phyloP scores from a whole-genome alignment of 1,140 invertebrate genomes.

The Octopus bimaculoides region DNA sequence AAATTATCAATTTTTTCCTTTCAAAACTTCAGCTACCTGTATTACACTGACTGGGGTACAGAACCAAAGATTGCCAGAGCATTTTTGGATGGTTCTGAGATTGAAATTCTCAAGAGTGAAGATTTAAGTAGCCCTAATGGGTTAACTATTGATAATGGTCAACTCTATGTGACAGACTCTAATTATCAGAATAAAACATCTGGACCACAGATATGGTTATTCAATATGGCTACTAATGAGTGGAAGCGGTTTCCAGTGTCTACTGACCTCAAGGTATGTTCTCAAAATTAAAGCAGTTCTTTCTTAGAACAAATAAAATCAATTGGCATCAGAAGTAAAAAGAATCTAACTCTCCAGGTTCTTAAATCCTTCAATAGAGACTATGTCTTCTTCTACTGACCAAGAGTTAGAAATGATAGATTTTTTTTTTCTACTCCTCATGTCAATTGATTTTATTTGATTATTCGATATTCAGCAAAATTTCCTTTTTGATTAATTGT shows the following conservation, averaged over 20 bases:
- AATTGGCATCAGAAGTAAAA: too few relatives aligned
- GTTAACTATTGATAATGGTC: constrained; percentile 27
- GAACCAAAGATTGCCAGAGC: constrained; percentile 31
- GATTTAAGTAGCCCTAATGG: constrained; percentile 38
- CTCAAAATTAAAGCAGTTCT: too few relatives aligned
- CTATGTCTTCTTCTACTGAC: too few relatives aligned
- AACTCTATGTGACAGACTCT: constrained; percentile 37
- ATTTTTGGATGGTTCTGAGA: constrained; percentile 33
- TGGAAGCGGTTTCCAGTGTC: constrained; percentile 27
- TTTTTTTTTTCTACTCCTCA: too few relatives aligned
- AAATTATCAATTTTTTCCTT: not conserved
- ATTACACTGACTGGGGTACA: constrained; percentile 40
- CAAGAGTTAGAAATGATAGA: too few relatives aligned
- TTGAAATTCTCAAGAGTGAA: constrained; percentile 23
- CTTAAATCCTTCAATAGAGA: too few relatives aligned
- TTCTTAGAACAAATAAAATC: too few relatives aligned
- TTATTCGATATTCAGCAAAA: too few relatives aligned
- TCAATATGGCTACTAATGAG: constrained; percentile 19
- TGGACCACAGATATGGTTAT: constrained; percentile 28
- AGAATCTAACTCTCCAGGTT: too few relatives aligned
- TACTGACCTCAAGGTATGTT: constrained; percentile 1
- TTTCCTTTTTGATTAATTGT: too few relatives aligned
- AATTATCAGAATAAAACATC: constrained; percentile 31
- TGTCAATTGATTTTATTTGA: too few relatives aligned
- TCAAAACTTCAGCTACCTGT: constrained; percentile 31